phyloP scores from a whole-genome alignment of 2,797 vertebrate genomes.

The Alosa sapidissima region DNA sequence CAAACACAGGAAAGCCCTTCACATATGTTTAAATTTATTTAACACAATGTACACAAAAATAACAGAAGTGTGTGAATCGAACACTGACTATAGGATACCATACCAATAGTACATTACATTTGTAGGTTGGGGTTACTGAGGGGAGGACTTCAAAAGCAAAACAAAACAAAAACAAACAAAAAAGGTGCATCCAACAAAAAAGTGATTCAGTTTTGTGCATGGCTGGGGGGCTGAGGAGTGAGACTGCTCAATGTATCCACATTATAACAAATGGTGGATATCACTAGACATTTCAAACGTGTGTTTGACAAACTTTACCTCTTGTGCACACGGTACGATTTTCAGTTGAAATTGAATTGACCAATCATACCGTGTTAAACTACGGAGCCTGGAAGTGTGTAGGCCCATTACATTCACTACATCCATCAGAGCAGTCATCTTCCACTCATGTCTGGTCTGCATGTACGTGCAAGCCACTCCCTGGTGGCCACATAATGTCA shows the following conservation, averaged over 20 bases:
- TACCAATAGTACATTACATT: neutral
- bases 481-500: constrained; percentile 9
- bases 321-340: neutral
- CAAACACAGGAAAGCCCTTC: neutral
- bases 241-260: neutral
- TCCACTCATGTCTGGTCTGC: neutral
- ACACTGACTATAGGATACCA: neutral
- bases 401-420: neutral
- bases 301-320: no score
- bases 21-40: neutral
- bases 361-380: no score
- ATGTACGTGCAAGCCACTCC: neutral
- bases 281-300: neutral
- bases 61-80: neutral
- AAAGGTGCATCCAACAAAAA: neutral
- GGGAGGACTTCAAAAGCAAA: neutral
- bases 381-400: no score
- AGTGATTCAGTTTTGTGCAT: no score
- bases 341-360: neutral
- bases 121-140: no score
- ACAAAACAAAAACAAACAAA: neutral
- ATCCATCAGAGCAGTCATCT: neutral
- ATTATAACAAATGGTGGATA: neutral
- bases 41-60: neutral
- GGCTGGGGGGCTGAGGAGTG: no score